These are phyloP conservation scores for Phortica okadai DNA, from an alignment of 2,888 invertebrate species.

Conservation along the genomic window DNA sequence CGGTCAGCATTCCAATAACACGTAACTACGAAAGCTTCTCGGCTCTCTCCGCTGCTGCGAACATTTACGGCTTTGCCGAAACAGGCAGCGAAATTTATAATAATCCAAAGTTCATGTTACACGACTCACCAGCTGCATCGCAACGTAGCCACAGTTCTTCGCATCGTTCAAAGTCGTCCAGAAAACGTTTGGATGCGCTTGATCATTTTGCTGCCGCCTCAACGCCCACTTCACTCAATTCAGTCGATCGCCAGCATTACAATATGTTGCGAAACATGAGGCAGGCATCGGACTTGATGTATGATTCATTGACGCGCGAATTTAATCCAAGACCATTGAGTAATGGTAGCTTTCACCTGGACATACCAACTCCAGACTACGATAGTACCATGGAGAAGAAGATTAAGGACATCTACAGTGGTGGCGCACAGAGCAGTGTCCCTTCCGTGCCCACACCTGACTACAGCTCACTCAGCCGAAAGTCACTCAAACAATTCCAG, in stretches of 20 bases:
- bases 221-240: conserved; percentile 68
- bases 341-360: conserved; percentile 56
- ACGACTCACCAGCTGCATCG: conserved; percentile 73
- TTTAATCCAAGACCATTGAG: conserved; percentile 56
- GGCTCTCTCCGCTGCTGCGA: conserved; percentile 61
- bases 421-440: conserved; percentile 70
- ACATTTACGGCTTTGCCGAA: conserved; percentile 70
- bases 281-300: conserved; percentile 82
- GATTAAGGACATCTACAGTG: conserved; percentile 75
- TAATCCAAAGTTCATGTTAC: conserved; percentile 75
- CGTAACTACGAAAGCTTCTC: conserved; percentile 60
- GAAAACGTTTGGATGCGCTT: conserved; percentile 68
- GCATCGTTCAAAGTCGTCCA: conserved; percentile 65
- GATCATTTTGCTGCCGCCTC: conserved; percentile 74
- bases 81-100: conserved; percentile 74
- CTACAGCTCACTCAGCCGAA: conserved; percentile 75
- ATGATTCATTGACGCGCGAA: conserved; percentile 80
- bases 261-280: conserved; percentile 74
- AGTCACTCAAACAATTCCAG: conserved; percentile 73
- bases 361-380: conserved; percentile 76
- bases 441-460: conserved; percentile 76
- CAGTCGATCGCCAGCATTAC: conserved; percentile 73
- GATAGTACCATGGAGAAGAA: conserved; percentile 76
- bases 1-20: conserved; percentile 35
- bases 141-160: conserved; percentile 66